Evolutionary conservation across 64 coral and sea anemone genomes (phyloP), one percentile per base, ranked within the genome.

Genomic region (Anthopleura sola): DNA sequence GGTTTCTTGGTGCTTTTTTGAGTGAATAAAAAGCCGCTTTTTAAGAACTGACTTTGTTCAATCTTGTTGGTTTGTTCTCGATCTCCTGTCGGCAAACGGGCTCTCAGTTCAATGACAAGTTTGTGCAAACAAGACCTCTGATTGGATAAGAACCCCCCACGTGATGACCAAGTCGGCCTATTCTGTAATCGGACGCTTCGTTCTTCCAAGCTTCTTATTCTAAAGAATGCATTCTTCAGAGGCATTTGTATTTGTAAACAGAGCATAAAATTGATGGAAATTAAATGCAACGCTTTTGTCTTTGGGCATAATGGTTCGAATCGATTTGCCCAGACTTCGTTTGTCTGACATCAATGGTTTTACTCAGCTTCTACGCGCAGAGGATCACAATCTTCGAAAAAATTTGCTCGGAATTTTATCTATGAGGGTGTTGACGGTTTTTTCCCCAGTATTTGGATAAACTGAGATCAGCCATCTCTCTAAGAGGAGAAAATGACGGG

Each of bases 231-330:
- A 83, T 83, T 83, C 82, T 83, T 83, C 16, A 54, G 50, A 48
- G 21, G 55, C 55, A 79, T 83, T 83, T 60, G 82, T 60, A 60
- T 83, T 83, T 83, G 82, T 83, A 83, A 83, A 83, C 82, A 83
- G 55, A 54, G 82, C 48, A 83, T 83, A 83, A 83, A 83, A 83
- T 83, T 79, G 6, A 83, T 49, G 46, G 24, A 54, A 83, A 83
- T 53, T 0, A 83, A 60, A 83, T 83, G 24, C 82, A 79, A 18
- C 36, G 76, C 66, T 79, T 79, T 79, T 79, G 76, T 79, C 24
- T 17, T 44, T 44, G 39, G 76, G 24, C 36, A 48, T n/a, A 79
- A 48, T 37, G 76, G 37, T 47, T 48, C 38, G 20, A 46, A 23
- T 48, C 39, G 37, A 79, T 79, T 79, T 79, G 23, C 76, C 19